Conservation (phyloP, 2,113 vertebrate species). For the Pipa parva region DNA sequence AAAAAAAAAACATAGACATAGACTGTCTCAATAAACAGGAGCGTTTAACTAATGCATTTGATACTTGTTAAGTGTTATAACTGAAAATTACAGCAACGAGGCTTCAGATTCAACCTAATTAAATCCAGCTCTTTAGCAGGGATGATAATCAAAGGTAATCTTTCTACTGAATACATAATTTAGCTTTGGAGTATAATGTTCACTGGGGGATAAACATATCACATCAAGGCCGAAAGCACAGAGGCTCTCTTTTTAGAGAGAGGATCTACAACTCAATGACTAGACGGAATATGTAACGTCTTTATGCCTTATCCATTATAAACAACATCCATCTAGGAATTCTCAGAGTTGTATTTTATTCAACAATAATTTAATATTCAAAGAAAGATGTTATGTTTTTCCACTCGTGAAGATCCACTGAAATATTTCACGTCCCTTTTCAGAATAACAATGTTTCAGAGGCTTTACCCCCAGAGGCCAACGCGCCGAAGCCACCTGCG, state of each 20-base stretch:
- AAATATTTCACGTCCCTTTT: too few species aligned
- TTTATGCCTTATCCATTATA: too few species aligned
- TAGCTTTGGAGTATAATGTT: conserved; percentile 65
- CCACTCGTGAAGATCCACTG: too few species aligned
- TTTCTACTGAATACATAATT: conserved; percentile 71
- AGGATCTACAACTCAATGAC: too few species aligned
- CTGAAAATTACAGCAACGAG: conserved; percentile 49
- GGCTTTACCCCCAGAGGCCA: too few species aligned
- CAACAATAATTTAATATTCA: too few species aligned
- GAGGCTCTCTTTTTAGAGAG: neutral
- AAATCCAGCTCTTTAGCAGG: conserved; percentile 70
- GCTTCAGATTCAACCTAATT: conserved; percentile 65
- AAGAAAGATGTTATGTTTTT: too few species aligned
- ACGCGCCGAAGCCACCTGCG: too few species aligned
- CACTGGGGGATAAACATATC: conserved; percentile 53
- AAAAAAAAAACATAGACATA: conserved; percentile 43
- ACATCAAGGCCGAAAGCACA: conserved; percentile 35
- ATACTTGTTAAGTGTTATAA: conserved; percentile 50
- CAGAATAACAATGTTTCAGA: too few species aligned
- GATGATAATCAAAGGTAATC: conserved; percentile 74
- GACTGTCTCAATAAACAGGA: conserved; percentile 24
- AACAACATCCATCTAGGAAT: too few species aligned
- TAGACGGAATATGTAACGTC: too few species aligned
- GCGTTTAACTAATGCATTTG: conserved; percentile 32
- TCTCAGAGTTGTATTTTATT: too few species aligned